These are phyloP conservation scores for Lasioglossum baleicum DNA, from an alignment of 1,140 invertebrate species.

Conservation along the genomic window DNA sequence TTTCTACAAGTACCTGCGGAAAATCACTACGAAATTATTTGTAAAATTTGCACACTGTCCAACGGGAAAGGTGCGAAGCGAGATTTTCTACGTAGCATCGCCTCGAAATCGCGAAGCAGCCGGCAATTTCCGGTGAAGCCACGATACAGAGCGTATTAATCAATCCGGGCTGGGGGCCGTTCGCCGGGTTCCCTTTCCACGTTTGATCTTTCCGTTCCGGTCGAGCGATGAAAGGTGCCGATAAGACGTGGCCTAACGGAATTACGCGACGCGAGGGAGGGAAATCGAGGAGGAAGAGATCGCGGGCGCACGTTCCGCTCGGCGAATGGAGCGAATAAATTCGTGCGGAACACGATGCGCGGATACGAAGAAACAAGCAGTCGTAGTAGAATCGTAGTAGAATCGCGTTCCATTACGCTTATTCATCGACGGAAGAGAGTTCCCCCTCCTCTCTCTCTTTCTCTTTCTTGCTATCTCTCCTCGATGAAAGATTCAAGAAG, in stretches of 20 bases:
- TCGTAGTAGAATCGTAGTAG: not conserved
- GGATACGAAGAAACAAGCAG: not conserved
- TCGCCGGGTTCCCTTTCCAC: not conserved
- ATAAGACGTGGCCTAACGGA: not conserved
- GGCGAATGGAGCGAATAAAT: constrained; percentile 13
- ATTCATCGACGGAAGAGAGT: constrained; percentile 6
- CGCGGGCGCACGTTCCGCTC: too few species aligned
- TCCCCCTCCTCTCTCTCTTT: too few species aligned
- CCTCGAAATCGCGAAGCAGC: too few species aligned
- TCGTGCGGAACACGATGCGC: not conserved
- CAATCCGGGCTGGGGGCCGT: not conserved
- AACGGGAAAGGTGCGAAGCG: too few species aligned
- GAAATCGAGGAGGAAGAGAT: too few species aligned
- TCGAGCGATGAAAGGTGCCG: constrained; percentile 19
- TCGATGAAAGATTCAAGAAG: constrained; percentile 5
- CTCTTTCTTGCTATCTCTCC: too few species aligned
- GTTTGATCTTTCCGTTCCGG: not conserved
- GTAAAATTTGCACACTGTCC: too few species aligned
- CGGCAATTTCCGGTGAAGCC: too few species aligned
- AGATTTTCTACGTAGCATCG: too few species aligned
- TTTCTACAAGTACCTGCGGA: too few species aligned
- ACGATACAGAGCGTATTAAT: too few species aligned
- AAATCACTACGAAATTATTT: too few species aligned
- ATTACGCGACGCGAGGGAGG: not conserved
- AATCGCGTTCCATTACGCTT: constrained; percentile 19